A percentile compares a stretch with the other conserved stretches of the same genome.
Conservation (phyloP, 2,797 vertebrate genomes). For the Perodicticus potto region DNA sequence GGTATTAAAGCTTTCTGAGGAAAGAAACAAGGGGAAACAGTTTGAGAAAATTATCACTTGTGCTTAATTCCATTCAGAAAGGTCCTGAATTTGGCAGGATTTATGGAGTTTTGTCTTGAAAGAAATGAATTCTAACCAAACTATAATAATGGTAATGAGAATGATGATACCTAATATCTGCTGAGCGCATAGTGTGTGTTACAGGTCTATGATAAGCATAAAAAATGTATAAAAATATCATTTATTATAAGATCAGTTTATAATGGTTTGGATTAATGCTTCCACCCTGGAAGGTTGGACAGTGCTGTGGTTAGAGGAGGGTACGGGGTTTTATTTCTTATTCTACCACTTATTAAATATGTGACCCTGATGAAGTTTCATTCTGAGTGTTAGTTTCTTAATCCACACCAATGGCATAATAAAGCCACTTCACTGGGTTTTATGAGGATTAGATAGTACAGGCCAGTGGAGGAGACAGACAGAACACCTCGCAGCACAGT, state of each 20-base stretch:
- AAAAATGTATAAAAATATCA: neutral
- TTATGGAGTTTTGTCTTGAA: conserved; percentile 51
- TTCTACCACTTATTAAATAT: neutral
- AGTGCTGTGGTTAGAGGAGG: neutral
- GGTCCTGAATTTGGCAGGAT: conserved; percentile 38
- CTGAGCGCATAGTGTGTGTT: neutral
- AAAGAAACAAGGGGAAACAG: conserved; percentile 60
- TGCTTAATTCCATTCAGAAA: conserved; percentile 32
- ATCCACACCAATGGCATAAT: neutral
- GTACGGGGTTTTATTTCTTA: neutral
- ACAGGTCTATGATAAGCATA: neutral
- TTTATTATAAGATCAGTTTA: neutral
- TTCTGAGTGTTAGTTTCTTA: neutral
- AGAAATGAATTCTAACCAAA: neutral
- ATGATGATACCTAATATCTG: neutral
- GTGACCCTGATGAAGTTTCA: neutral
- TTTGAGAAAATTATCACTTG: conserved; percentile 41
- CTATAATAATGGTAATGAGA: neutral
- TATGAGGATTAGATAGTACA: neutral
- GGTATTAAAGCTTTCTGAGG: conserved; percentile 52
- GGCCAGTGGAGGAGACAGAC: neutral
- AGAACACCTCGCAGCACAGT: neutral
- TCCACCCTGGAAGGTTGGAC: neutral
- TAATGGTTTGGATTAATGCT: neutral
- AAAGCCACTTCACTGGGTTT: neutral